Conservation (phyloP, 1,140 invertebrate genomes). For the Ganaspis sp. region DNA sequence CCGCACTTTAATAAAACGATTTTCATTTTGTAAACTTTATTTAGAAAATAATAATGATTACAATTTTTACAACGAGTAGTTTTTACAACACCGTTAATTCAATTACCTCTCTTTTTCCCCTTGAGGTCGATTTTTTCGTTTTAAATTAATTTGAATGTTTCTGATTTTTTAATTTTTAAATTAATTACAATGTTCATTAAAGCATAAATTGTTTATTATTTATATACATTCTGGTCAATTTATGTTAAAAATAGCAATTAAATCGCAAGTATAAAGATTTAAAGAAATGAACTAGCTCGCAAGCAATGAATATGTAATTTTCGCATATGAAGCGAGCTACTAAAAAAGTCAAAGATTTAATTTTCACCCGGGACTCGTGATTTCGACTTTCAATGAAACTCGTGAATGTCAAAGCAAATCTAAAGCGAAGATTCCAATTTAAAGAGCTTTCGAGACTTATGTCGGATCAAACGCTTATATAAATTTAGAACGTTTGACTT, state of each 20-base stretch:
- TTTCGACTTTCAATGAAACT: constrained; percentile 23
- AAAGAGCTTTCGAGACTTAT: neutral
- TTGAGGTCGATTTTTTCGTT: too few species aligned
- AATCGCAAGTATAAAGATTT: neutral
- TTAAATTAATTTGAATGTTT: too few species aligned
- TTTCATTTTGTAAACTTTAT: too few species aligned
- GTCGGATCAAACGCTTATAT: neutral
- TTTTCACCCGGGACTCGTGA: constrained; percentile 28
- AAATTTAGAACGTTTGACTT: neutral
- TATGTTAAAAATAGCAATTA: neutral
- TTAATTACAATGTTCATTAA: too few species aligned
- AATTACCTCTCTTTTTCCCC: too few species aligned
- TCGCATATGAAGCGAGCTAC: constrained; percentile 14
- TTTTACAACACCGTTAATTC: too few species aligned
- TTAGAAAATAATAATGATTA: too few species aligned
- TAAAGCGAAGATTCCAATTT: neutral
- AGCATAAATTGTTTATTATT: too few species aligned
- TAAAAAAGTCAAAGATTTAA: constrained; percentile 39
- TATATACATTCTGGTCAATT: too few species aligned
- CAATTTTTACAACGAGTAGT: too few species aligned
- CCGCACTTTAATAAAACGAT: too few species aligned
- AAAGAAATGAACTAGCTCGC: constrained; percentile 13
- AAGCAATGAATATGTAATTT: constrained; percentile 39
- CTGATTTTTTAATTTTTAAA: too few species aligned
- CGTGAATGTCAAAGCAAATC: constrained; percentile 8